These are phyloP conservation scores for Colossoma macropomum DNA, from an alignment of 2,113 vertebrate genomes.

Conservation along the genomic window DNA sequence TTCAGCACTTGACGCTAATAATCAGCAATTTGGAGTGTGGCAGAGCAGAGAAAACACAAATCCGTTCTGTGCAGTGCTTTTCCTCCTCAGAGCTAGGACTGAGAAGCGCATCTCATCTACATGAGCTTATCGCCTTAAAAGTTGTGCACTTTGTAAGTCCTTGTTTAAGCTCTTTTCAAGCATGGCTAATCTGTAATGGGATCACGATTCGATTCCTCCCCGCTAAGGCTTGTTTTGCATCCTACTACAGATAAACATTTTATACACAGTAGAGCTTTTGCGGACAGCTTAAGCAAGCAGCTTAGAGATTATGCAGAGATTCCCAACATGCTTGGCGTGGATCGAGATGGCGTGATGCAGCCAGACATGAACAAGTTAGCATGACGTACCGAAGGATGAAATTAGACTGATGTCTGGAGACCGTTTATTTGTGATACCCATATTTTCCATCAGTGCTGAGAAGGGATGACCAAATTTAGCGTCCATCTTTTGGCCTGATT, in stretches of 20 bases:
- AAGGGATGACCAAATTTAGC: neutral
- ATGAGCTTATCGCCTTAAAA: neutral
- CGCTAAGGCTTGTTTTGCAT: neutral
- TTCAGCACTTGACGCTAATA: neutral
- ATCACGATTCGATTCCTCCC: neutral
- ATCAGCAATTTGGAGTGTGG: too few relatives aligned
- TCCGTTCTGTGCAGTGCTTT: neutral
- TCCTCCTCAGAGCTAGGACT: neutral
- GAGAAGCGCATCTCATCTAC: neutral
- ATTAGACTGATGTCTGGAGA: neutral
- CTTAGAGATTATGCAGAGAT: conserved; percentile 11
- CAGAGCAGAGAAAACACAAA: neutral
- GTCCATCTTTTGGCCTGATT: neutral
- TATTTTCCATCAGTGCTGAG: neutral
- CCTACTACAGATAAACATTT: neutral
- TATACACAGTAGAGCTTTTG: neutral
- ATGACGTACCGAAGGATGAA: neutral
- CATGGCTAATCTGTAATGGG: neutral
- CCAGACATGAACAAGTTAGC: neutral
- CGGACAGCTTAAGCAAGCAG: neutral
- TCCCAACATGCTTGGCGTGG: neutral
- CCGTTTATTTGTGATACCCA: neutral
- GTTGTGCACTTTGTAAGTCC: neutral
- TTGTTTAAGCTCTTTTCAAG: neutral
- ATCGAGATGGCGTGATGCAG: neutral